Base-by-base conservation (phyloP, 2,888 invertebrate species). In the Rhaphigaster nebulosa region DNA sequence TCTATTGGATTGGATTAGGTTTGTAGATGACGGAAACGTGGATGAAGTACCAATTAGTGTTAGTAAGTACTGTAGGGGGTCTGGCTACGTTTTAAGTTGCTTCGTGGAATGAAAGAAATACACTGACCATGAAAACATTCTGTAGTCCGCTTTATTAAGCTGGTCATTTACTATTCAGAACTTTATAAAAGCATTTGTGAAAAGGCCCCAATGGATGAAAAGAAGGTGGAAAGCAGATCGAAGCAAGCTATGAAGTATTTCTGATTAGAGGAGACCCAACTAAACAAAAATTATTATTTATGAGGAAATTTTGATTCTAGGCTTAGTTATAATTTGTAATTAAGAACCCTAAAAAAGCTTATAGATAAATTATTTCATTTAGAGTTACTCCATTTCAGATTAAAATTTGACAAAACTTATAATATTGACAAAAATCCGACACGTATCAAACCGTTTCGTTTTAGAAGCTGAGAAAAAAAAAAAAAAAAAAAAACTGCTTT, bases 81-180 rank as follows among this genome's bases (percentile, higher is more conserved):
- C 23, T 38, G 34, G 70, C 8, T 38, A 38, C 34, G 34, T 76
- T 34, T 76, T 76, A 76, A 38, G 20, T 76, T 38, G 20, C 38
- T 26, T 20, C 34, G 38, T 38, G 38, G 38, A 76, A 76, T 76
- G 70, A 76, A 76, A 76, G 70, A 76, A 76, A 76, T 38, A 76
- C 20, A 76, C 70, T 76, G 70, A 76, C 70, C 70, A 76, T 76
- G 70, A 76, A 76, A 76, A 20, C 70, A 76, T 38, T 76, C 70
- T 76, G 70, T 20, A 76, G 34, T 26, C 38, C 8, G 20, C 70
- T 38, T 76, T 76, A 76, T 76, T 76, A 38, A 76, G 70, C 70
- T 76, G 38, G 38, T 38, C 70, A 76, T 76, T 76, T 76, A 20
- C 70, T 76, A 76, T 76, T 76, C 70, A 76, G 70, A 38, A 23